These are phyloP conservation scores for Pissodes strobi DNA, from an alignment of 1,140 invertebrate genomes.

Conservation along the genomic window DNA sequence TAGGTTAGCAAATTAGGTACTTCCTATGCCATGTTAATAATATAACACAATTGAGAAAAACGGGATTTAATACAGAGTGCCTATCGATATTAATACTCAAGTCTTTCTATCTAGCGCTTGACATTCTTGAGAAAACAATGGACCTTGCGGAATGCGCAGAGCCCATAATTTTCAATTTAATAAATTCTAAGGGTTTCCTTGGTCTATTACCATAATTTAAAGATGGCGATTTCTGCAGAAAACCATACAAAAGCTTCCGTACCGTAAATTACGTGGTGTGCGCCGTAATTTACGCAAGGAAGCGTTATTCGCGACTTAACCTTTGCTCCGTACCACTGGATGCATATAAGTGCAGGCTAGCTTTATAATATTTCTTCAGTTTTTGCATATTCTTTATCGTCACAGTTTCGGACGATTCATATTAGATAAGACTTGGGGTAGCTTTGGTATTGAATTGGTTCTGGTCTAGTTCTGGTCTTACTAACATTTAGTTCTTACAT, in stretches of 20 bases:
- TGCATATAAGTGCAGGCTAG: slow-evolving; percentile 5
- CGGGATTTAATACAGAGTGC: too few relatives aligned
- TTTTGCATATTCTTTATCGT: not conserved
- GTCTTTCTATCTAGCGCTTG: too few relatives aligned
- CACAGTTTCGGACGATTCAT: not conserved
- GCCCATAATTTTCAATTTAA: not conserved
- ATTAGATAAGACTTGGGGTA: not conserved
- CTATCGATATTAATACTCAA: too few relatives aligned
- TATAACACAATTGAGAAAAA: too few relatives aligned
- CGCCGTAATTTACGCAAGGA: slow-evolving; percentile 17
- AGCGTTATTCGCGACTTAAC: slow-evolving; percentile 11
- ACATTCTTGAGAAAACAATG: not conserved
- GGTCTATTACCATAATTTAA: not conserved
- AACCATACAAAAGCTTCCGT: slow-evolving; percentile 17
- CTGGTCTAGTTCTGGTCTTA: too few relatives aligned
- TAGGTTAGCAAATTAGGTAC: too few relatives aligned
- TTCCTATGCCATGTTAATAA: too few relatives aligned
- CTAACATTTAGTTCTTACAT: too few relatives aligned
- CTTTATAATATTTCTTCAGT: slow-evolving; percentile 1
- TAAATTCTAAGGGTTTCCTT: not conserved
- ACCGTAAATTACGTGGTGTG: slow-evolving; percentile 13
- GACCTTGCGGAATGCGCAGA: not conserved
- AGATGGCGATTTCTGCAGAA: slow-evolving; percentile 12
- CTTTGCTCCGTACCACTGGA: slow-evolving; percentile 16
- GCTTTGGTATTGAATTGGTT: too few relatives aligned